Conservation (phyloP, 2,113 vertebrate genomes). For the Beaufortia kweichowensis region DNA sequence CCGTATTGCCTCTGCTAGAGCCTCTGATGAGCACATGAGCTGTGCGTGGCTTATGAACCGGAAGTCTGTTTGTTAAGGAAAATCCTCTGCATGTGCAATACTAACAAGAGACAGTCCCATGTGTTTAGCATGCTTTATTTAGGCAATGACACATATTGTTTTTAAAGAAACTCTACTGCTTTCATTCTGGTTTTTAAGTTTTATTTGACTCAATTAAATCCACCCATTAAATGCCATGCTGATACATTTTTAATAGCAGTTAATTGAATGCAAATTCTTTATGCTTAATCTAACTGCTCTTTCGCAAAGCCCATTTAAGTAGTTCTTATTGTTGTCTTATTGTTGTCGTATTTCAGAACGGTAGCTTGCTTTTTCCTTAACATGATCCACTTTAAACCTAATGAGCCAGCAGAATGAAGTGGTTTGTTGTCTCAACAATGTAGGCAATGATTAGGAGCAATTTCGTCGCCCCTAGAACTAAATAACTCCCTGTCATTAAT, state of each 20-base stretch:
- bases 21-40: constrained; percentile 65
- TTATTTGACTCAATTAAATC: neutral
- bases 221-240: neutral
- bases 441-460: constrained; percentile 92
- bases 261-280: neutral
- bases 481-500: constrained; percentile 88
- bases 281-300: neutral
- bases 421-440: constrained; percentile 92
- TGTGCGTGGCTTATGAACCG: constrained; percentile 72
- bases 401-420: constrained; percentile 85
- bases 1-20: constrained; percentile 62
- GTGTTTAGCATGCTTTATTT: neutral
- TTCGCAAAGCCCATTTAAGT: constrained; percentile 8
- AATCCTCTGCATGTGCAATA: neutral
- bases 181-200: neutral
- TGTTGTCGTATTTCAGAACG: constrained; percentile 50
- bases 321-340: constrained; percentile 22
- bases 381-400: constrained; percentile 82
- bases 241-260: neutral
- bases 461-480: constrained; percentile 87
- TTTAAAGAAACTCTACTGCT: neutral
- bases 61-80: constrained; percentile 67
- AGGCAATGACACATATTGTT: neutral
- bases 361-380: too few species aligned
- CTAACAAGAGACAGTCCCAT: neutral